phyloP scores from a whole-genome alignment of 35 echinoderm and acorn worm species.

The Eucidaris tribuloides region DNA sequence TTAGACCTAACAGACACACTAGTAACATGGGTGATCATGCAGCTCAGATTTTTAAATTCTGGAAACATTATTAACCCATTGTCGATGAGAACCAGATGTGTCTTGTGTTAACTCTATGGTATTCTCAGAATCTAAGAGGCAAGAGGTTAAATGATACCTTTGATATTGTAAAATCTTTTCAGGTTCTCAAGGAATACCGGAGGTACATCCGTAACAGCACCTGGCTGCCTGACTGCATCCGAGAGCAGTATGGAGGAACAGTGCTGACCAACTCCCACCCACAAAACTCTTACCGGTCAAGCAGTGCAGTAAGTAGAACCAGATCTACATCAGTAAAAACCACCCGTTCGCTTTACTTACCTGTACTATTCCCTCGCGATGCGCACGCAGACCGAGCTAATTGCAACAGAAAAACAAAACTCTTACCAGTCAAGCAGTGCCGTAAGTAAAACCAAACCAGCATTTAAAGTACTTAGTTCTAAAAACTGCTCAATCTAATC shows the following conservation, averaged over 20 bases:
- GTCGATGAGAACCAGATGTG: too few species aligned
- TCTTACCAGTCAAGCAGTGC: slow-evolving; percentile 68
- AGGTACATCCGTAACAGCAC: slow-evolving; percentile 77
- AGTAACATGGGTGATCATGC: too few species aligned
- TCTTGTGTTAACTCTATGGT: too few species aligned
- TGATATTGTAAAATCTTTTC: too few species aligned
- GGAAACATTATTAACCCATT: too few species aligned
- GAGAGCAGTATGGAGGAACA: slow-evolving; percentile 69
- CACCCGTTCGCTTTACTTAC: slow-evolving; percentile 64
- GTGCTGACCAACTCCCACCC: slow-evolving; percentile 74
- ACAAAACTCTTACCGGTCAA: slow-evolving; percentile 63
- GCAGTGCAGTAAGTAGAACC: slow-evolving; percentile 78
- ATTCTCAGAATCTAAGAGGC: too few species aligned
- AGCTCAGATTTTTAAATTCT: too few species aligned
- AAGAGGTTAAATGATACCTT: too few species aligned
- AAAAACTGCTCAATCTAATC: background rate
- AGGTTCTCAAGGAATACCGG: slow-evolving; percentile 90
- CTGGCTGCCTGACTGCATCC: slow-evolving; percentile 80
- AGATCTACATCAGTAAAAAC: slow-evolving; percentile 73
- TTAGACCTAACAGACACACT: too few species aligned
- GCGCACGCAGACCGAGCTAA: slow-evolving; percentile 48
- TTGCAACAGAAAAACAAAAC: slow-evolving; percentile 68
- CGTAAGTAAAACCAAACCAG: slow-evolving; percentile 74
- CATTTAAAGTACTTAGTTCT: slow-evolving; percentile 43
- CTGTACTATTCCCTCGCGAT: slow-evolving; percentile 65